A percentile compares a stretch with the other conserved stretches of the same genome.
Evolutionary conservation across 2,888 invertebrate genomes (phyloP).

Genomic region (Tanypteryx hageni): DNA sequence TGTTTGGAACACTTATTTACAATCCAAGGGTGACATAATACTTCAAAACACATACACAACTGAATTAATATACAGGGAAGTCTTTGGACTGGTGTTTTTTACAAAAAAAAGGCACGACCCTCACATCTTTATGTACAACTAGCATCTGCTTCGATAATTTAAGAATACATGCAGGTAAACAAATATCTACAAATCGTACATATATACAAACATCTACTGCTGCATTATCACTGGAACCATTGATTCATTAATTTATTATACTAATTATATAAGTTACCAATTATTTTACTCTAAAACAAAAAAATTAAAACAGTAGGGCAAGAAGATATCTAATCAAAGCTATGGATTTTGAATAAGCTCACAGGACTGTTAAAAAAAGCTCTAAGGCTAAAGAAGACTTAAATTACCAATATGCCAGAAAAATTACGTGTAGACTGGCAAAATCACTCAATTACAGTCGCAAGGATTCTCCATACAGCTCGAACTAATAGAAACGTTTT

Average conservation of each 20-base stretch:
- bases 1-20: slow-evolving; percentile 29
- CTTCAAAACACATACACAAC: slow-evolving; percentile 30
- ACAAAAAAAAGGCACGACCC: slow-evolving; percentile 20
- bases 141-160: slow-evolving; percentile 43
- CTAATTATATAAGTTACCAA: neutral
- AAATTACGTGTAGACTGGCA: neutral
- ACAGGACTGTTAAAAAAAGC: neutral
- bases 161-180: slow-evolving; percentile 12
- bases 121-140: neutral
- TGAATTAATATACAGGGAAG: slow-evolving; percentile 25
- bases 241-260: neutral
- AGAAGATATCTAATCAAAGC: slow-evolving; percentile 31
- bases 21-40: neutral
- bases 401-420: neutral
- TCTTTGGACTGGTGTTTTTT: slow-evolving; percentile 53
- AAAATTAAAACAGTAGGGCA: neutral
- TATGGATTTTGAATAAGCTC: neutral
- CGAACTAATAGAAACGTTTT: neutral
- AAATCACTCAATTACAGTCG: neutral
- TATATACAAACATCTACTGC: slow-evolving; percentile 31
- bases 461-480: neutral
- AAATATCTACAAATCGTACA: slow-evolving; percentile 55
- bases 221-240: neutral
- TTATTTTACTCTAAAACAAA: neutral
- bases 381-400: neutral